Evolutionary conservation across 2,797 vertebrate species (phyloP).

Genomic region (Halcyon badia): DNA sequence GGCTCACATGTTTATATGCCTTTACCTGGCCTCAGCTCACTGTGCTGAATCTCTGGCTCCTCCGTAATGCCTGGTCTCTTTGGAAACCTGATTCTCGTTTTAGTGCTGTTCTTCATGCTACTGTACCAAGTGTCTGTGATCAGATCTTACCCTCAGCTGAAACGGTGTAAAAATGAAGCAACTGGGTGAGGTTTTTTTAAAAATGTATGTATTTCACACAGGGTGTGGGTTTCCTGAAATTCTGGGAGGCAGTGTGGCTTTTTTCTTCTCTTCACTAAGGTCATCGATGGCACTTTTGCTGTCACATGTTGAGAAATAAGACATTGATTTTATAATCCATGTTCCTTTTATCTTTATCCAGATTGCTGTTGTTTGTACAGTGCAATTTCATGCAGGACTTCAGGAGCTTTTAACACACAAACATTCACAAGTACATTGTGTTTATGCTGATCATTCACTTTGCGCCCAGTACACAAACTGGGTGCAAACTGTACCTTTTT

Average conservation of each 20-base stretch:
- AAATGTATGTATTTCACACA: not conserved
- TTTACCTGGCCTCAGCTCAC: not conserved
- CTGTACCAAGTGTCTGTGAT: not conserved
- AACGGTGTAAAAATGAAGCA: not conserved
- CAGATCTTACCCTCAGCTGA: not conserved
- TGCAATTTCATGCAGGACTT: not conserved
- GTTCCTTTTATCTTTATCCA: not conserved
- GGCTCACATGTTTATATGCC: not conserved
- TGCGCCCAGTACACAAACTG: too few relatives aligned
- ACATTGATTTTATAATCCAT: not conserved
- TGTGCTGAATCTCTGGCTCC: not conserved
- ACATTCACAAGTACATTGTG: not conserved
- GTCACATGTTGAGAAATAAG: not conserved
- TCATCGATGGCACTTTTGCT: not conserved
- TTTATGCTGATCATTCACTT: not conserved
- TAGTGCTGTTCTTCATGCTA: not conserved
- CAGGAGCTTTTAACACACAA: not conserved
- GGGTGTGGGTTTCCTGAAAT: not conserved
- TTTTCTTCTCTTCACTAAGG: not conserved
- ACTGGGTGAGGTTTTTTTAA: not conserved
- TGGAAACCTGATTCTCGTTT: slow-evolving; percentile 11
- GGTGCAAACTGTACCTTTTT: not conserved
- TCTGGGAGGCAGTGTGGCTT: not conserved
- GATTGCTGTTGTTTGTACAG: not conserved
- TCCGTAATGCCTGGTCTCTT: not conserved